A percentile compares a stretch with the other conserved stretches of the same genome.
Evolutionary conservation across 2,888 invertebrate genomes (phyloP).

Genomic region (Drosophila incognita): DNA sequence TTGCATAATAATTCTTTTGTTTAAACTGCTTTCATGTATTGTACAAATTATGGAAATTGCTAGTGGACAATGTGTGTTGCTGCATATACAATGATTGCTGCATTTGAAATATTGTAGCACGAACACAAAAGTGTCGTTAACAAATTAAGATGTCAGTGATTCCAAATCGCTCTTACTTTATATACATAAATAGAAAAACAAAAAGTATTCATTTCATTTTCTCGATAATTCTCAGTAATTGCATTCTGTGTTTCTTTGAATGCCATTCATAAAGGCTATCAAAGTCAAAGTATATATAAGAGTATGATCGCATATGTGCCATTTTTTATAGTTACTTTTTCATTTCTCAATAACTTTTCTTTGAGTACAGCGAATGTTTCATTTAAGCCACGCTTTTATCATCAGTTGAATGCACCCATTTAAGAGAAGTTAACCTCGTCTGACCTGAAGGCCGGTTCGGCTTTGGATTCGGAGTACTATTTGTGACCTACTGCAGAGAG

Average conservation of each 20-base stretch:
- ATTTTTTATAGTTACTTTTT: not conserved
- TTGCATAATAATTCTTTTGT: slow-evolving; percentile 70
- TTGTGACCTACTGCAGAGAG: slow-evolving; percentile 62
- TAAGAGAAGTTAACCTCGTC: slow-evolving; percentile 62
- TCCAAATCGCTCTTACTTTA: not conserved
- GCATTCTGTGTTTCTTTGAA: not conserved
- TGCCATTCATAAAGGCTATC: not conserved
- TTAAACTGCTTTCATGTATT: slow-evolving; percentile 61
- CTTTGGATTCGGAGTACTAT: slow-evolving; percentile 6
- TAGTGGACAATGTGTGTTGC: slow-evolving; percentile 37
- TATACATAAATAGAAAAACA: not conserved
- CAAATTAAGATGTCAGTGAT: not conserved
- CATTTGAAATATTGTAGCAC: slow-evolving; percentile 3
- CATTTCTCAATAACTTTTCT: not conserved
- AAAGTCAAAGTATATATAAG: not conserved
- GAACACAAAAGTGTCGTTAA: not conserved
- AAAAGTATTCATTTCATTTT: not conserved
- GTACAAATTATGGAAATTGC: slow-evolving; percentile 69
- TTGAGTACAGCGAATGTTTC: slow-evolving; percentile 15
- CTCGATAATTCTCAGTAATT: not conserved
- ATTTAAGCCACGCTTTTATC: slow-evolving; percentile 13
- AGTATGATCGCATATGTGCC: not conserved
- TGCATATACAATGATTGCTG: slow-evolving; percentile 22
- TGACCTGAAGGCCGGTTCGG: slow-evolving; percentile 42
- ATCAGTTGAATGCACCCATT: slow-evolving; percentile 72